phyloP scores from a whole-genome alignment of 2,888 invertebrate genomes.

The Amphipyra berbera region DNA sequence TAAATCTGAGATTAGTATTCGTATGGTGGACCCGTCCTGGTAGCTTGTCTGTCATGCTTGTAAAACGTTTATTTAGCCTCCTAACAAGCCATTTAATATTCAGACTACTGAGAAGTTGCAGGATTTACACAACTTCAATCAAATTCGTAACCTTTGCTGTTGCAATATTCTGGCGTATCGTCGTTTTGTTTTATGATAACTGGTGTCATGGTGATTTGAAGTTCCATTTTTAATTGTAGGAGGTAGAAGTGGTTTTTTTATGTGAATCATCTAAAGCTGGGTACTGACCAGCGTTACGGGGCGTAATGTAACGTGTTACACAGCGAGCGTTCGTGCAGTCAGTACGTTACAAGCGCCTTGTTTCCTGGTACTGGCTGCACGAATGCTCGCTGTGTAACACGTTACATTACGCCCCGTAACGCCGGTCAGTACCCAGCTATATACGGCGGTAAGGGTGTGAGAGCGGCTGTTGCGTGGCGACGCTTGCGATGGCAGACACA shows the following conservation, averaged over 20 bases:
- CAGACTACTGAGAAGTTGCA: constrained; percentile 47
- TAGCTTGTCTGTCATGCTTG: constrained; percentile 28
- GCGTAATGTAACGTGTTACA: too few relatives aligned
- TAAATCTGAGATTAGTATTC: constrained; percentile 34
- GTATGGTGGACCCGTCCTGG: constrained; percentile 1
- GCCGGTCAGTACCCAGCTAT: too few relatives aligned
- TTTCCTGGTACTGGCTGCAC: too few relatives aligned
- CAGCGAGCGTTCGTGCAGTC: too few relatives aligned
- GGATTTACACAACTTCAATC: constrained; percentile 47
- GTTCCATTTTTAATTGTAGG: constrained; percentile 1
- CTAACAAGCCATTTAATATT: constrained; percentile 45
- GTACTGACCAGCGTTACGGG: too few relatives aligned
- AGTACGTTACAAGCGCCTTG: too few relatives aligned
- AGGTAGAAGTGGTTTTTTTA: background rate
- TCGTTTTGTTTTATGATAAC: constrained; percentile 24
- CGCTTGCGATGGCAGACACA: too few relatives aligned
- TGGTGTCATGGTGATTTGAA: constrained; percentile 4
- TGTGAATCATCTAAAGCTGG: too few relatives aligned
- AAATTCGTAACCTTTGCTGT: constrained; percentile 35
- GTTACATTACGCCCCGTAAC: too few relatives aligned
- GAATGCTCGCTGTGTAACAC: too few relatives aligned
- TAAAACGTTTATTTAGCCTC: constrained; percentile 49
- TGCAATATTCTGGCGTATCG: constrained; percentile 12
- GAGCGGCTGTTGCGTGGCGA: too few relatives aligned
- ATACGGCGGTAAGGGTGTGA: too few relatives aligned